These are phyloP conservation scores for Scaptodrosophila lebanonensis DNA, from an alignment of 1,140 invertebrate species.

Conservation along the genomic window DNA sequence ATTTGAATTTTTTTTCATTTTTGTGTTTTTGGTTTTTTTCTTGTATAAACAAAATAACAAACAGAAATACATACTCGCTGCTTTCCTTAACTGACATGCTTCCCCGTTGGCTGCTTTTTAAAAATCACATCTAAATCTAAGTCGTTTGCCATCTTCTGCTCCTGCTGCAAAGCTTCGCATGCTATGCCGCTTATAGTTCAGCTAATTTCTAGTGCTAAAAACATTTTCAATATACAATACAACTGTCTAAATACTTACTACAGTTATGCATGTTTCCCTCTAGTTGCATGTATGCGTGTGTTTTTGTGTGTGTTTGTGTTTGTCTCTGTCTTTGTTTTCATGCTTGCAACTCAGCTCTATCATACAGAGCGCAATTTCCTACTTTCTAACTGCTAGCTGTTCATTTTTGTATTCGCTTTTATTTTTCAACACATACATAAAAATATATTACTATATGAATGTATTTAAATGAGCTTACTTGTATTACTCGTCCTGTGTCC, in stretches of 20 bases:
- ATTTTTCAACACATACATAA: conserved; percentile 5
- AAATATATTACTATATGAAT: conserved; percentile 15
- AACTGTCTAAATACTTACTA: conserved; percentile 44
- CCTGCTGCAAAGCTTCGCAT: no score
- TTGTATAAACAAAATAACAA: conserved; percentile 56
- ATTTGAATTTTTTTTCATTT: conserved; percentile 15
- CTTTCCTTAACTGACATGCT: conserved; percentile 19
- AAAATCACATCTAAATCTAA: conserved; percentile 73
- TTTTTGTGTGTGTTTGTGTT: no score
- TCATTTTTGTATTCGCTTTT: conserved; percentile 8
- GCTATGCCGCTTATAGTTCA: conserved; percentile 42
- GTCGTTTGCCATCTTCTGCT: conserved; percentile 36
- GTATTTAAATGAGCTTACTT: conserved; percentile 3
- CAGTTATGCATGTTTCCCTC: conserved; percentile 6
- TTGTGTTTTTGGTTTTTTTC: conserved; percentile 21
- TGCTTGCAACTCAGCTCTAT: conserved; percentile 6
- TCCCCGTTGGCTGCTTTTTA: conserved; percentile 33
- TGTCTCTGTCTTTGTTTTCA: no score
- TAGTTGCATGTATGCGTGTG: neutral
- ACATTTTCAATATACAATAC: conserved; percentile 65
- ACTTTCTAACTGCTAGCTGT: conserved; percentile 17
- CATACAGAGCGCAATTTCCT: conserved; percentile 34
- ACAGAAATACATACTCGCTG: conserved; percentile 52
- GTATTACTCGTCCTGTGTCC: neutral
- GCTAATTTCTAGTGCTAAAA: conserved; percentile 72